Evolutionary conservation across 2,888 invertebrate genomes (phyloP), one percentile per base, ranked within the genome.

Genomic region (Creontiades dilutus): DNA sequence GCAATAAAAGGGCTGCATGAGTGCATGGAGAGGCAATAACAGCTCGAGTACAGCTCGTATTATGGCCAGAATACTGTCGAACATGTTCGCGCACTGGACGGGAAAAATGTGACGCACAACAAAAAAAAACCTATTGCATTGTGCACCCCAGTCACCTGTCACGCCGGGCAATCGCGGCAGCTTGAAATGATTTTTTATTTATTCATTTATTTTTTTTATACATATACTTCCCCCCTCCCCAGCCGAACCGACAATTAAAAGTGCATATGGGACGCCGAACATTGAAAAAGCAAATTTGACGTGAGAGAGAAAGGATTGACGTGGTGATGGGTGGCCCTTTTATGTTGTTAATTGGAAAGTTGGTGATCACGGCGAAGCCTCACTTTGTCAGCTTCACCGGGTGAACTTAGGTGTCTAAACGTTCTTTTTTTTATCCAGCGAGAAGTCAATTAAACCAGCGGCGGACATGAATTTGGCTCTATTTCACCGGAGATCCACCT

Each of bases 311-410:
- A 16, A 47, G 55, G 82, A 48, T 55, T 82, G 82, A 48, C 55
- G 52, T 27, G 52, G 55, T 55, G 82, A 82, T 82, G 52, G 55
- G 82, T 82, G 13, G 82, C 82, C 82, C 52, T 82, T n/a, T 82
- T 52, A 82, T 82, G 55, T 82, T 82, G 48, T 82, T 82, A 82
- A 82, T 82, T 82, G 82, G 82, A 82, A 82, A 82, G 55, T 47
- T 28, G 82, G 27, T 27, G 48, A 52, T 16, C 78, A 16, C 78
- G 14, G n/a, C 5, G 46, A 75, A 7, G 47, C 47, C 78, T 47
- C 78, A 78, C 78, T 78, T 78, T 46, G 78, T 78, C 78, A 78
- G 47, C 78, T 75, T 19, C 75, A 75, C 19, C 23, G 75, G 4
- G n/a, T 3, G 75, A 75, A 75, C 75, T 78, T 78, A 46, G 78